These are phyloP conservation scores for Nasua narica DNA, from an alignment of 2,797 vertebrate species.

Conservation along the genomic window DNA sequence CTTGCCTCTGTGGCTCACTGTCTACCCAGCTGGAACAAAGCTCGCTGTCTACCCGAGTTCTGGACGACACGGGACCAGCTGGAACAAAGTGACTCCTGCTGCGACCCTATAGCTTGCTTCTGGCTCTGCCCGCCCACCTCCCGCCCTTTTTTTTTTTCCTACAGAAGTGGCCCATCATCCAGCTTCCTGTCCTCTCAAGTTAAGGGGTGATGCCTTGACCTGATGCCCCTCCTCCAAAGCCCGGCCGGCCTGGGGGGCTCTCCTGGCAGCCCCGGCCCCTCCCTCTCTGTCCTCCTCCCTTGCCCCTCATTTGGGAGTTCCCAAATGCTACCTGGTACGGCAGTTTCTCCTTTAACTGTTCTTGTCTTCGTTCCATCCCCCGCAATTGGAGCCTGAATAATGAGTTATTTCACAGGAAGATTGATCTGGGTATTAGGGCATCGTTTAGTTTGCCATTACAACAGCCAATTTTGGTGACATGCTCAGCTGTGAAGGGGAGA, in stretches of 20 bases:
- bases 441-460: constrained; percentile 81
- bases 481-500: constrained; percentile 77
- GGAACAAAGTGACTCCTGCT: not conserved
- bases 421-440: constrained; percentile 81
- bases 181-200: not conserved
- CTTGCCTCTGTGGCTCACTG: not conserved
- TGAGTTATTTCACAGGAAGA: constrained; percentile 82
- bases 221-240: constrained; percentile 42
- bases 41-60: not conserved
- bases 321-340: constrained; percentile 61
- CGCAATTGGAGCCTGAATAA: constrained; percentile 80
- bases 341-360: constrained; percentile 74
- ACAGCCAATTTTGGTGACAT: constrained; percentile 78
- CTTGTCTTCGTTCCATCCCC: constrained; percentile 81
- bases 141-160: not conserved
- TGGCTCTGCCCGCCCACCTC: not conserved
- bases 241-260: constrained; percentile 20
- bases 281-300: constrained; percentile 3
- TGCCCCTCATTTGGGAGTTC: constrained; percentile 25
- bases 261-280: not conserved
- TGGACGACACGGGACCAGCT: accelerated
- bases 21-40: not conserved
- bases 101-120: not conserved
- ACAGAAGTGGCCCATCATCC: not conserved
- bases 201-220: not conserved